Conservation (phyloP, 2,888 invertebrate genomes). For the Miltochrista miniata region DNA sequence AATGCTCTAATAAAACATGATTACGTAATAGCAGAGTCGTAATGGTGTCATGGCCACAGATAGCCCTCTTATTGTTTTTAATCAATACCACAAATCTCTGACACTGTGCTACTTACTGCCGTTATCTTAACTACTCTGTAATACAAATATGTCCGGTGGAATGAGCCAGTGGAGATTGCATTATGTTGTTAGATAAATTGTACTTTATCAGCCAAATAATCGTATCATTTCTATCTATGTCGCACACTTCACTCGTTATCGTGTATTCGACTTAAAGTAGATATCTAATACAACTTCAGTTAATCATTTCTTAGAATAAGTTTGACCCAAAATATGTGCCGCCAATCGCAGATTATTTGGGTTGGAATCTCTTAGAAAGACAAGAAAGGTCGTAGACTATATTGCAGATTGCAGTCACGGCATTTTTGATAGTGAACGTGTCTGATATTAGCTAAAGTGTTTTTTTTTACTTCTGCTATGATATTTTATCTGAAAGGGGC, state of each 20-base stretch:
- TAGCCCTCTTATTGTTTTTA: neutral
- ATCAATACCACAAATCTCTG: constrained; percentile 41
- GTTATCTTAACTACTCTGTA: constrained; percentile 21
- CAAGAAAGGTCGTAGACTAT: too few relatives aligned
- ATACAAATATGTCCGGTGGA: constrained; percentile 7
- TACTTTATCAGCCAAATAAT: neutral
- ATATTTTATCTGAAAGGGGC: too few relatives aligned
- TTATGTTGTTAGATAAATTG: neutral
- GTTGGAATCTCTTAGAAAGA: too few relatives aligned
- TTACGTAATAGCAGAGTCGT: neutral
- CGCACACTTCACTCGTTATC: neutral
- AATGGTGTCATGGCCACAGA: neutral
- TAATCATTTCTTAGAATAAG: too few relatives aligned
- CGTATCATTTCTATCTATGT: neutral
- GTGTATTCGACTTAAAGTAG: neutral
- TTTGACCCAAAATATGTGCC: too few relatives aligned
- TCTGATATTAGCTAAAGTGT: too few relatives aligned
- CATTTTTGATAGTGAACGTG: too few relatives aligned
- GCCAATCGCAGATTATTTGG: too few relatives aligned
- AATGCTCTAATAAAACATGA: neutral
- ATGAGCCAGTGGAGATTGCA: constrained; percentile 10
- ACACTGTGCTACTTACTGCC: constrained; percentile 44
- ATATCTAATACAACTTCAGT: too few relatives aligned
- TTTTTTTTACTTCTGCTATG: too few relatives aligned
- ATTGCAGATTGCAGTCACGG: too few relatives aligned